Conservation (phyloP, 2,113 vertebrate genomes). For the Corvus cornix region DNA sequence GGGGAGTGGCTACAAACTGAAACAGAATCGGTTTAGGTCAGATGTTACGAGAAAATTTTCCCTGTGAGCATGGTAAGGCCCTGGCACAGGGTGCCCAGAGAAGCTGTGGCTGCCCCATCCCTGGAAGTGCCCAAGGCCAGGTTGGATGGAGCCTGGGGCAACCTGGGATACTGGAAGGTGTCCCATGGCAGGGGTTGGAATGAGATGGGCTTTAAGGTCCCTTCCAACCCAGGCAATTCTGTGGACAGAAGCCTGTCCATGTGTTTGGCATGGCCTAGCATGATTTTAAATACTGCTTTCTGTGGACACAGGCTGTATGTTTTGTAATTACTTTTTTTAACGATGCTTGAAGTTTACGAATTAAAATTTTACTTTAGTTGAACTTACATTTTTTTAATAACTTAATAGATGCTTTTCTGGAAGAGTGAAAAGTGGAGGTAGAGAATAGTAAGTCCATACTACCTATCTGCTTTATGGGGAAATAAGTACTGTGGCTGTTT, state of each 20-base stretch:
- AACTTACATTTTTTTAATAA: neutral
- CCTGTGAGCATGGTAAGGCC: neutral
- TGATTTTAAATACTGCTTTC: neutral
- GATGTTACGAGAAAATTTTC: neutral
- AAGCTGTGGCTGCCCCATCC: neutral
- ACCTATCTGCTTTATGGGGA: neutral
- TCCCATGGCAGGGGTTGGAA: neutral
- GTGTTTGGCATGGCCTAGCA: neutral
- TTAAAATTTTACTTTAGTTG: neutral
- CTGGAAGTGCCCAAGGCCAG: neutral
- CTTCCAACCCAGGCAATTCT: neutral
- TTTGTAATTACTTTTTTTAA: neutral
- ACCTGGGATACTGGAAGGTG: neutral
- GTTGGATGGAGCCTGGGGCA: rapidly evolving
- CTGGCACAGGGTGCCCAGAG: neutral
- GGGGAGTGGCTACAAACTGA: neutral
- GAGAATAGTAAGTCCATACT: neutral
- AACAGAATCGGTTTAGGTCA: neutral
- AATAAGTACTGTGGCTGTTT: neutral
- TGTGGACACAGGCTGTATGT: neutral
- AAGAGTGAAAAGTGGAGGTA: neutral
- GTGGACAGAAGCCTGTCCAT: neutral
- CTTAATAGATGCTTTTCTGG: neutral
- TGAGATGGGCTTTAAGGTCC: neutral
- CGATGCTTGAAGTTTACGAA: neutral